Evolutionary conservation across 1,140 invertebrate genomes (phyloP).

Genomic region (Philopotamus ludificatus): DNA sequence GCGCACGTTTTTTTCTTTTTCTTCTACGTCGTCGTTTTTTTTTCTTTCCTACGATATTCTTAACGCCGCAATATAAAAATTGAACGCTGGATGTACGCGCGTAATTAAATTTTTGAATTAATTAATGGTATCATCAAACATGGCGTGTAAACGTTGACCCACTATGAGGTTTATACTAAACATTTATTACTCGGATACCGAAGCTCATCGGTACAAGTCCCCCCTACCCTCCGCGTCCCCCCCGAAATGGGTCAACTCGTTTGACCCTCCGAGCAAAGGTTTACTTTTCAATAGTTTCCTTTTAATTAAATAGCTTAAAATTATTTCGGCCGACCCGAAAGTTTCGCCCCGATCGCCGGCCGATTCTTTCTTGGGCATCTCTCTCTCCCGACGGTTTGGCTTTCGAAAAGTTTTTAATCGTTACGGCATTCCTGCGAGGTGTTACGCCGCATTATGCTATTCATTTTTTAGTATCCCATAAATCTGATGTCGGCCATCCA

Average conservation of each 20-base stretch:
- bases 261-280: conserved; percentile 14
- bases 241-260: conserved; percentile 1
- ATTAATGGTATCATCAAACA: too few relatives aligned
- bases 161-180: neutral
- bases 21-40: neutral
- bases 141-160: neutral
- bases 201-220: too few relatives aligned
- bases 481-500: conserved; percentile 27
- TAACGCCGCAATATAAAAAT: too few relatives aligned
- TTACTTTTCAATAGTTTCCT: conserved; percentile 10
- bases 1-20: neutral
- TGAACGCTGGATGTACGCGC: too few relatives aligned
- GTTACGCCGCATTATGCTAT: conserved; percentile 18
- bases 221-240: too few relatives aligned
- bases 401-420: too few relatives aligned
- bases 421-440: conserved; percentile 14
- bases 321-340: neutral
- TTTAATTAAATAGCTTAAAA: conserved; percentile 10
- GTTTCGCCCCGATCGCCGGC: neutral
- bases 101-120: too few relatives aligned
- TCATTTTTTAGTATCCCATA: conserved; percentile 23
- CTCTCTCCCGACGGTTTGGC: neutral
- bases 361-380: too few relatives aligned
- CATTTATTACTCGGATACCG: neutral
- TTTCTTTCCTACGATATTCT: neutral